A percentile compares a stretch with the other conserved stretches of the same genome.
These are phyloP conservation scores for Trematomus bernacchii DNA, from an alignment of 2,797 vertebrate species.

Conservation along the genomic window DNA sequence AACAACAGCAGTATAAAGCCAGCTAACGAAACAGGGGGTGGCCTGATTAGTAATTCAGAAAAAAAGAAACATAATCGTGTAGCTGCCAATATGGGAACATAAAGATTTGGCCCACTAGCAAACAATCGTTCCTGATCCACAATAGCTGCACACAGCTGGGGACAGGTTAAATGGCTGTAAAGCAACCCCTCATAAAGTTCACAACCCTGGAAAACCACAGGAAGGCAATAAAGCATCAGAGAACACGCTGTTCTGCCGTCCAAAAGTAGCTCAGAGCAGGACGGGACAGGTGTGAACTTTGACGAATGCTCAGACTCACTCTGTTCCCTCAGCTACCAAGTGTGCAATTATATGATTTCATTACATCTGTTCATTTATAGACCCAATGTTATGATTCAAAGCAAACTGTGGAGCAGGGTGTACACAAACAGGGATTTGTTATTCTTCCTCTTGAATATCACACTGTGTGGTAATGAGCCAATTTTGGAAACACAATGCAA, in stretches of 20 bases:
- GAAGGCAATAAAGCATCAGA: constrained; percentile 70
- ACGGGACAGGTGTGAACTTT: constrained; percentile 56
- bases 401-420: not conserved
- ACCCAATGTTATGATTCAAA: not conserved
- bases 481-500: not conserved
- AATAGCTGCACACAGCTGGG: constrained; percentile 49
- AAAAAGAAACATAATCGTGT: constrained; percentile 31
- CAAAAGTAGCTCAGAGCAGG: constrained; percentile 29
- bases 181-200: constrained; percentile 71
- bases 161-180: constrained; percentile 68
- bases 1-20: constrained; percentile 44
- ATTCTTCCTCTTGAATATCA: not conserved
- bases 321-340: not conserved
- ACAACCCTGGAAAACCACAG: constrained; percentile 73
- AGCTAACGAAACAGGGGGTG: constrained; percentile 55
- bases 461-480: not conserved
- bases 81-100: constrained; percentile 43
- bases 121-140: constrained; percentile 56
- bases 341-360: constrained; percentile 5
- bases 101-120: constrained; percentile 36
- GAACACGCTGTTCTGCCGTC: constrained; percentile 69
- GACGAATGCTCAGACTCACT: constrained; percentile 12
- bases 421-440: not conserved
- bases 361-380: not conserved
- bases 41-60: constrained; percentile 34